Conservation (phyloP, 2,797 vertebrate species). For the Mus caroli region DNA sequence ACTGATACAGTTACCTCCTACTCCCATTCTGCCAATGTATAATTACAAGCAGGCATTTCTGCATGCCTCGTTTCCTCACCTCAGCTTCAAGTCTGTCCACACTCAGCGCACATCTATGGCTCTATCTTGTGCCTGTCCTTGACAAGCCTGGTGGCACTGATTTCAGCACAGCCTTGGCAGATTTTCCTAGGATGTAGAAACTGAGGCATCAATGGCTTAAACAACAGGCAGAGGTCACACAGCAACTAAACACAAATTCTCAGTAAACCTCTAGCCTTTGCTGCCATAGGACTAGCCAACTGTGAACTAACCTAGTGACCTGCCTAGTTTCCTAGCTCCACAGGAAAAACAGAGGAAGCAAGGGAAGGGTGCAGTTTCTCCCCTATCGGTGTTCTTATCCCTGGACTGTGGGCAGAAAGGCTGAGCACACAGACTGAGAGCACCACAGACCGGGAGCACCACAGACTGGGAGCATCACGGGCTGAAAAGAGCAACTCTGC, state of each 20-base stretch:
- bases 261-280: neutral
- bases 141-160: neutral
- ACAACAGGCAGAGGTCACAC: neutral
- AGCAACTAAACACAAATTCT: neutral
- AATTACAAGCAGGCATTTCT: neutral
- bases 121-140: neutral
- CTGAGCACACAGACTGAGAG: neutral
- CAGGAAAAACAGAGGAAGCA: neutral
- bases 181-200: neutral
- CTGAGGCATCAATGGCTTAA: neutral
- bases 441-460: no score
- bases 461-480: neutral
- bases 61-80: neutral
- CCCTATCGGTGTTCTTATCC: neutral
- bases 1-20: neutral
- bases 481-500: neutral
- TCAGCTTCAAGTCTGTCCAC: neutral
- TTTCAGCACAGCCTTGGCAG: neutral
- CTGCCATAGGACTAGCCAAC: neutral
- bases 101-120: neutral
- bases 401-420: neutral
- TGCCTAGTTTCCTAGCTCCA: no score
- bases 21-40: neutral
- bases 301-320: neutral
- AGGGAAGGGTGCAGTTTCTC: neutral